phyloP scores from a whole-genome alignment of 2,888 invertebrate species.

The Busseola fusca region DNA sequence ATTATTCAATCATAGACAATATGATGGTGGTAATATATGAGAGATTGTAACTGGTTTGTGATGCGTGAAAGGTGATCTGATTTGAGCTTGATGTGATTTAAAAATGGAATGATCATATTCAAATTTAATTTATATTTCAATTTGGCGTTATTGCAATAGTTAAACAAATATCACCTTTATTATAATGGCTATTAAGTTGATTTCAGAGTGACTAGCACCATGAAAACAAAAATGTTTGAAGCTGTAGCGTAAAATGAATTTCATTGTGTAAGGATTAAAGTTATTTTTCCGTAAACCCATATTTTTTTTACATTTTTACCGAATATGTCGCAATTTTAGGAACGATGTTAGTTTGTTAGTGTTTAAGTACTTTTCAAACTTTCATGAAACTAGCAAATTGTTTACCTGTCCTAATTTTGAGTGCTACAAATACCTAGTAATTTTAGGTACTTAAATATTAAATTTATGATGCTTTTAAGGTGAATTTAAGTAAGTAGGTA shows the following conservation, averaged over 20 bases:
- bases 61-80: conserved; percentile 36
- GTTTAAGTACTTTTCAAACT: not conserved
- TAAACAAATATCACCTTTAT: no score
- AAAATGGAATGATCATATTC: not conserved
- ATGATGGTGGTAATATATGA: conserved; percentile 9
- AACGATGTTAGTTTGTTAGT: no score
- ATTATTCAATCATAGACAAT: conserved; percentile 46
- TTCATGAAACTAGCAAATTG: not conserved
- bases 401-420: not conserved
- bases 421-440: not conserved
- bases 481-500: not conserved
- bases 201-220: no score
- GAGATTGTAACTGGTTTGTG: conserved; percentile 39
- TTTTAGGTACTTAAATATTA: not conserved
- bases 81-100: conserved; percentile 17
- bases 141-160: no score
- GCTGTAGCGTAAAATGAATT: no score
- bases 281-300: no score
- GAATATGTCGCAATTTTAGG: no score
- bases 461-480: not conserved
- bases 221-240: no score
- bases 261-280: no score
- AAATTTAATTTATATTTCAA: no score
- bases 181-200: no score
- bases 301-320: no score